Evolutionary conservation across 53 echinoderm and acorn worm species (phyloP).

Genomic region (Henricia sp.): DNA sequence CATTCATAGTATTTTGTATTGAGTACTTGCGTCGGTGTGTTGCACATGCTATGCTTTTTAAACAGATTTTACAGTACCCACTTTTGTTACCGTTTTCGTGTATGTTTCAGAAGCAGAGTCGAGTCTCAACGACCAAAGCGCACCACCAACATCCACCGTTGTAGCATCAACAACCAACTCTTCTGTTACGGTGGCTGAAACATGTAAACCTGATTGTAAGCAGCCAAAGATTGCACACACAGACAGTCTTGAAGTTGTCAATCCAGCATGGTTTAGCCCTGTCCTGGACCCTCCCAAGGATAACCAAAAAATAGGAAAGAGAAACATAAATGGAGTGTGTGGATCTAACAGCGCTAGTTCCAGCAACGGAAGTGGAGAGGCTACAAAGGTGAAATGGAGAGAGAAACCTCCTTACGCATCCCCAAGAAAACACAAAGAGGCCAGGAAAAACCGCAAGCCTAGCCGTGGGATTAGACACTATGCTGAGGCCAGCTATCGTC

Average conservation of each 20-base stretch:
- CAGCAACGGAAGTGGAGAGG: slow-evolving; percentile 14
- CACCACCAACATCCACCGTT: background rate
- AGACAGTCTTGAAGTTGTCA: slow-evolving; percentile 15
- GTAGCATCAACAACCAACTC: background rate
- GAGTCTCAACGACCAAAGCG: background rate
- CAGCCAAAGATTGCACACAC: slow-evolving; percentile 8
- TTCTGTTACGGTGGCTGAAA: background rate
- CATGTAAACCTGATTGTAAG: background rate
- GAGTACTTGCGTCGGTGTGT: too few species aligned
- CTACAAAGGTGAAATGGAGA: slow-evolving; percentile 1
- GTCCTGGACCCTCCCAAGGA: background rate
- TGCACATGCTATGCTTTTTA: too few species aligned
- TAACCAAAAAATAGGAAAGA: background rate
- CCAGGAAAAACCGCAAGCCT: slow-evolving; percentile 25
- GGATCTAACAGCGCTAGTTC: background rate
- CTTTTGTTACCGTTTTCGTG: background rate
- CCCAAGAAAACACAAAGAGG: slow-evolving; percentile 41
- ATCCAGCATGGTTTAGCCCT: background rate
- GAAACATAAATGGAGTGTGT: background rate
- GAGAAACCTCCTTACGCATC: slow-evolving; percentile 28
- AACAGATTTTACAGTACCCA: background rate
- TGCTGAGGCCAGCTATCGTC: background rate
- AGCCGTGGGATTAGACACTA: slow-evolving; percentile 12
- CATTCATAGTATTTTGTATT: too few species aligned
- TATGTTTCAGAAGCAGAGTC: slow-evolving; percentile 18